phyloP scores from a whole-genome alignment of 2,113 vertebrate species.

The Syngnathus floridae region DNA sequence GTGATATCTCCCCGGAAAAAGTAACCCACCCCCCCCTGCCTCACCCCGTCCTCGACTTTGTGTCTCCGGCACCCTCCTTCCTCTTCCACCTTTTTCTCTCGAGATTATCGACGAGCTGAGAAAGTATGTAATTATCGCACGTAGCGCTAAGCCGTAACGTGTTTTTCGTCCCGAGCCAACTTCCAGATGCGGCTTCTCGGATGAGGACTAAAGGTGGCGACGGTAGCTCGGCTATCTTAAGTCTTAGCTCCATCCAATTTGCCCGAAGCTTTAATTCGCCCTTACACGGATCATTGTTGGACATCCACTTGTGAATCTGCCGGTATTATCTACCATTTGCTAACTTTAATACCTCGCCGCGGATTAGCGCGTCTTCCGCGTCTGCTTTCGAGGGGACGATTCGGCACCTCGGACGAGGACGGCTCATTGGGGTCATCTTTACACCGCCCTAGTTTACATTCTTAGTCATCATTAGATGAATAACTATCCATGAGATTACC shows the following conservation, averaged over 20 bases:
- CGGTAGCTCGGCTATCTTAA: constrained; percentile 50
- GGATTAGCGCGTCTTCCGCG: constrained; percentile 54
- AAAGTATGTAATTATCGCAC: constrained; percentile 53
- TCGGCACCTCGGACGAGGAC: constrained; percentile 62
- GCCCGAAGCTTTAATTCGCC: constrained; percentile 61
- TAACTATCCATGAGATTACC: constrained; percentile 75
- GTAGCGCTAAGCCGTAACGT: constrained; percentile 42
- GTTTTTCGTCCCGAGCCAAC: constrained; percentile 44
- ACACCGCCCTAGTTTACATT: constrained; percentile 63
- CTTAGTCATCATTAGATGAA: constrained; percentile 70
- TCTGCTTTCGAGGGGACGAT: constrained; percentile 53
- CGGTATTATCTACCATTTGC: constrained; percentile 69
- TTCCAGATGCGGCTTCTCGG: constrained; percentile 46
- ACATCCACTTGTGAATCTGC: constrained; percentile 63
- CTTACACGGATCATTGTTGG: constrained; percentile 56
- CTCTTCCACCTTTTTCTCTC: constrained; percentile 6
- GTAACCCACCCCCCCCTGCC: constrained; percentile 52
- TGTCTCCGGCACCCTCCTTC: constrained; percentile 35
- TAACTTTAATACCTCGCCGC: constrained; percentile 67
- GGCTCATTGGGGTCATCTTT: constrained; percentile 62
- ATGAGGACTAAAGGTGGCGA: constrained; percentile 27
- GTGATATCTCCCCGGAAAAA: constrained; percentile 63
- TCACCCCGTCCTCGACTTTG: constrained; percentile 38
- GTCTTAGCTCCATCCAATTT: constrained; percentile 65
- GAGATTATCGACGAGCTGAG: constrained; percentile 34